phyloP scores from a whole-genome alignment of 2,888 invertebrate species.

The Tyria jacobaeae region DNA sequence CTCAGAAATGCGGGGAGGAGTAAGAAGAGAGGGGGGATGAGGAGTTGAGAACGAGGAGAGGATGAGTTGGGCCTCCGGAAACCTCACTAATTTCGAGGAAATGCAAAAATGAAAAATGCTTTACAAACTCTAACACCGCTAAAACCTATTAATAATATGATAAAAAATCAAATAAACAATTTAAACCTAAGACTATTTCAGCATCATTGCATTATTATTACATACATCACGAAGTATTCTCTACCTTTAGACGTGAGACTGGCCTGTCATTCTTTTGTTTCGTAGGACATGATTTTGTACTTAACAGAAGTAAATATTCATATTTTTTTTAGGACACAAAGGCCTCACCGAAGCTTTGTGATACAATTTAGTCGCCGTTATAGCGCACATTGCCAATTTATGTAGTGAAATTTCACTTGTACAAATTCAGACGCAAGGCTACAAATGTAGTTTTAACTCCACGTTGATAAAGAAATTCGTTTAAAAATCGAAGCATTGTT shows the following conservation, averaged over 20 bases:
- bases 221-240: slow-evolving; percentile 37
- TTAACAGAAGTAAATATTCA: slow-evolving; percentile 35
- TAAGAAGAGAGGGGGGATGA: too few relatives aligned
- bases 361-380: neutral
- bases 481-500: slow-evolving; percentile 29
- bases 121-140: too few relatives aligned
- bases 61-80: too few relatives aligned
- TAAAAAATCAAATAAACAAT: slow-evolving; percentile 57
- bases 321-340: slow-evolving; percentile 20
- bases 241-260: slow-evolving; percentile 20
- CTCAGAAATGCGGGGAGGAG: too few relatives aligned
- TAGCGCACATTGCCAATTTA: neutral
- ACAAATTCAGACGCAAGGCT: too few relatives aligned
- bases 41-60: too few relatives aligned
- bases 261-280: slow-evolving; percentile 21
- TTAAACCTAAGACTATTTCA: slow-evolving; percentile 40
- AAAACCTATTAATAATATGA: neutral
- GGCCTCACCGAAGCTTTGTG: neutral
- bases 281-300: slow-evolving; percentile 41
- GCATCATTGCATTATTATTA: slow-evolving; percentile 68
- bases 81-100: too few relatives aligned
- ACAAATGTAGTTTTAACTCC: too few relatives aligned
- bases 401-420: too few relatives aligned
- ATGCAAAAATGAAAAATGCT: too few relatives aligned
- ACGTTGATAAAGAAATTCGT: neutral